Evolutionary conservation across 2,888 invertebrate species (phyloP).

Genomic region (Drosophila siamana): DNA sequence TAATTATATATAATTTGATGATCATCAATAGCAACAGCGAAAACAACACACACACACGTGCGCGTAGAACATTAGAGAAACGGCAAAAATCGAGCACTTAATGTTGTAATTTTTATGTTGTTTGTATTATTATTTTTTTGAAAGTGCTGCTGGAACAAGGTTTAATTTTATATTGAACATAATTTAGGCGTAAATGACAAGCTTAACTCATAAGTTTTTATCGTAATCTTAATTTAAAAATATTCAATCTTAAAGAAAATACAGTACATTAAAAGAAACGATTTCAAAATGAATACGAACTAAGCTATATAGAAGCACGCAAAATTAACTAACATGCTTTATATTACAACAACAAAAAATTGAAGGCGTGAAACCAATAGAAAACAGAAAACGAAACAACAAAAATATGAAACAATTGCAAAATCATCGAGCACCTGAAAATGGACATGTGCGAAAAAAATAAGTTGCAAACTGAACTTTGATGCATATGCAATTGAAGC

Average conservation of each 20-base stretch:
- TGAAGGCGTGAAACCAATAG: conserved; percentile 43
- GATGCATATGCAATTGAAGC: conserved; percentile 58
- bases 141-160: conserved; percentile 71
- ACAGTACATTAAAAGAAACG: conserved; percentile 50
- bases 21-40: conserved; percentile 15
- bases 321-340: conserved; percentile 62
- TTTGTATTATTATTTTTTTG: conserved; percentile 73
- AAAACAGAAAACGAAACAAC: conserved; percentile 7
- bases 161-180: conserved; percentile 72
- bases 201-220: conserved; percentile 77
- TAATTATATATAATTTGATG: conserved; percentile 17
- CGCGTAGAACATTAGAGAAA: conserved; percentile 8
- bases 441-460: conserved; percentile 57
- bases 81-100: conserved; percentile 45
- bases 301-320: conserved; percentile 72
- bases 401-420: conserved; percentile 45
- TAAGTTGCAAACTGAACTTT: conserved; percentile 73
- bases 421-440: conserved; percentile 50
- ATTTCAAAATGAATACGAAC: conserved; percentile 52
- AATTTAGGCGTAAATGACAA: conserved; percentile 80
- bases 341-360: conserved; percentile 35
- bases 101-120: conserved; percentile 75
- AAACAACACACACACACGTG: conserved; percentile 34
- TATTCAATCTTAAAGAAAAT: conserved; percentile 64
- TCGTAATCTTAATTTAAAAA: conserved; percentile 74